A percentile compares a stretch with the other conserved stretches of the same genome.
These are phyloP conservation scores for Papilio xuthus DNA, from an alignment of 1,140 invertebrate genomes.

Conservation along the genomic window DNA sequence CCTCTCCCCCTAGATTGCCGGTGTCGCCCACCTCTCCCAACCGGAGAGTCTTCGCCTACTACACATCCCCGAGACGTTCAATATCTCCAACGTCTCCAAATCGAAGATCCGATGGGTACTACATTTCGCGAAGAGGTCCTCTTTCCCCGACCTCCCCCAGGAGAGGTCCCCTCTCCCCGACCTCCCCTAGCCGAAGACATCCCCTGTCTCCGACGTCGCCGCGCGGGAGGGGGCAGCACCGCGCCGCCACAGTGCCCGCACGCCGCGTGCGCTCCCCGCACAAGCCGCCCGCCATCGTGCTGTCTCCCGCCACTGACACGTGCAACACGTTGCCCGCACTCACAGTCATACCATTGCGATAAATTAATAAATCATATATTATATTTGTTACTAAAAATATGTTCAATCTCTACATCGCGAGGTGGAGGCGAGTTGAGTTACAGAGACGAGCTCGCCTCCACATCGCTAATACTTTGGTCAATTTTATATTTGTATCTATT, in stretches of 20 bases:
- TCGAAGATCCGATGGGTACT: not conserved
- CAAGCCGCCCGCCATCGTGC: constrained; percentile 25
- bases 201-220: constrained; percentile 21
- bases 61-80: constrained; percentile 23
- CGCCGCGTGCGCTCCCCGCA: constrained; percentile 19
- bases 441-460: no score
- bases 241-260: not conserved
- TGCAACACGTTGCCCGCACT: not conserved
- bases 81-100: constrained; percentile 13
- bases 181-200: not conserved
- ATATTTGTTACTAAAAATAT: no score
- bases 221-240: not conserved
- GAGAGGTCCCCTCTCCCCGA: constrained; percentile 17
- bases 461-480: not conserved
- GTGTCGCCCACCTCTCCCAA: constrained; percentile 24
- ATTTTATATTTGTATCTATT: not conserved
- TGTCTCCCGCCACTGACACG: not conserved
- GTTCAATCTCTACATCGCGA: not conserved
- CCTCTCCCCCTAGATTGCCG: not conserved
- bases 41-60: constrained; percentile 27
- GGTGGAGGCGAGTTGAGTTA: not conserved
- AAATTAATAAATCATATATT: not conserved
- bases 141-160: constrained; percentile 21
- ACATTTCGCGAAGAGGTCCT: not conserved
- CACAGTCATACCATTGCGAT: not conserved